phyloP scores from a whole-genome alignment of 2,113 vertebrate species.

The Mystacornis crossleyi region DNA sequence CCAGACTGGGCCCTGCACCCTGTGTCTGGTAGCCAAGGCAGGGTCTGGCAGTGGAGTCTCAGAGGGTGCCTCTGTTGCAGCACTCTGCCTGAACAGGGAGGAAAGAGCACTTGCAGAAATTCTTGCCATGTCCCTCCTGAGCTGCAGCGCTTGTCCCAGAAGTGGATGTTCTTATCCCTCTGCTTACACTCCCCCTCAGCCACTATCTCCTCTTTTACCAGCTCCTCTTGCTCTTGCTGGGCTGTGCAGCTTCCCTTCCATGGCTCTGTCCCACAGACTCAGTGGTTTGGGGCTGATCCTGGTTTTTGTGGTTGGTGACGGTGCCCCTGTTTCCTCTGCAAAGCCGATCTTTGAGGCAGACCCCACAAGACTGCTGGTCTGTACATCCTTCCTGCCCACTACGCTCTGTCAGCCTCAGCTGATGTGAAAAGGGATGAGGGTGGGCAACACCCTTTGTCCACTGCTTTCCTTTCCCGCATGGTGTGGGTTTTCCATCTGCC shows the following conservation, averaged over 20 bases:
- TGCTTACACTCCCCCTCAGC: background rate
- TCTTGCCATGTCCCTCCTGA: background rate
- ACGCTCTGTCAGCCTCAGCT: constrained; percentile 18
- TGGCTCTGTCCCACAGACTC: background rate
- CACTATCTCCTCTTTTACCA: background rate
- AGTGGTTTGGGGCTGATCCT: background rate
- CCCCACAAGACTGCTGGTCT: background rate
- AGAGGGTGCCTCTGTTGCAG: background rate
- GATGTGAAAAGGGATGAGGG: background rate
- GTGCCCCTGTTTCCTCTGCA: background rate
- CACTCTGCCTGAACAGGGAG: background rate
- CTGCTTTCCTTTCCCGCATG: accelerated
- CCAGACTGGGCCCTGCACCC: background rate
- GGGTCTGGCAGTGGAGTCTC: too few species aligned
- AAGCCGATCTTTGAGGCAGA: background rate
- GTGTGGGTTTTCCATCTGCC: background rate
- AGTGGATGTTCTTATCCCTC: background rate
- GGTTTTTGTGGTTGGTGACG: background rate
- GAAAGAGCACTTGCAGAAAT: background rate
- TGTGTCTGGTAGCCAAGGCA: background rate
- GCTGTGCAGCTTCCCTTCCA: background rate
- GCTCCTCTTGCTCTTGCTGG: background rate
- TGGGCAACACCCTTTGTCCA: background rate
- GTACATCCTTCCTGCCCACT: background rate
- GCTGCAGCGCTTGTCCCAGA: background rate